These are phyloP conservation scores for Belonocnema kinseyi DNA, from an alignment of 1,140 invertebrate genomes.

Conservation along the genomic window DNA sequence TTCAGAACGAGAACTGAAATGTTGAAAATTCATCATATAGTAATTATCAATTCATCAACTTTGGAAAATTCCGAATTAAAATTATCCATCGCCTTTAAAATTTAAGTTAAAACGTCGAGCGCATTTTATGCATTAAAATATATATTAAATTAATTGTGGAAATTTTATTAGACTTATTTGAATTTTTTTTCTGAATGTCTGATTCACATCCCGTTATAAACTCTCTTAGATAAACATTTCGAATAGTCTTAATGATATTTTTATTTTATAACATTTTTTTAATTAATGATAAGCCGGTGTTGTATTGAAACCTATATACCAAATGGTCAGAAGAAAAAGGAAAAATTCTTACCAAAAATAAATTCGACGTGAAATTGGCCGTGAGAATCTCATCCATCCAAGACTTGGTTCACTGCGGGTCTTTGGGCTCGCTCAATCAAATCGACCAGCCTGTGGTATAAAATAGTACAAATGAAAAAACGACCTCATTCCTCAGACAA, in stretches of 20 bases:
- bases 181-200: too few species aligned
- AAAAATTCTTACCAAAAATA: too few species aligned
- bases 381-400: not conserved
- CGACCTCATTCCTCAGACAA: not conserved
- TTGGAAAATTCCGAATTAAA: not conserved
- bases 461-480: constrained; percentile 3
- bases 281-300: too few species aligned
- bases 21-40: not conserved
- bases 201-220: too few species aligned
- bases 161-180: too few species aligned
- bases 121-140: too few species aligned
- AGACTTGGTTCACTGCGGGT: not conserved
- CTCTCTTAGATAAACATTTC: too few species aligned
- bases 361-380: not conserved
- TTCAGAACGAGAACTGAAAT: not conserved
- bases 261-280: too few species aligned
- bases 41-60: not conserved
- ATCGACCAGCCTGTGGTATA: not conserved
- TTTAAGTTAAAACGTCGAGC: not conserved
- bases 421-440: not conserved
- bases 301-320: too few species aligned
- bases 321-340: too few species aligned
- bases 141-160: too few species aligned
- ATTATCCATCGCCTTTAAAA: not conserved
- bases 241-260: too few species aligned